Percentiles rank a stretch among this genome's conserved stretches.
These are phyloP conservation scores for Hiodon tergisus DNA, from an alignment of 2,113 vertebrate genomes.

Conservation along the genomic window DNA sequence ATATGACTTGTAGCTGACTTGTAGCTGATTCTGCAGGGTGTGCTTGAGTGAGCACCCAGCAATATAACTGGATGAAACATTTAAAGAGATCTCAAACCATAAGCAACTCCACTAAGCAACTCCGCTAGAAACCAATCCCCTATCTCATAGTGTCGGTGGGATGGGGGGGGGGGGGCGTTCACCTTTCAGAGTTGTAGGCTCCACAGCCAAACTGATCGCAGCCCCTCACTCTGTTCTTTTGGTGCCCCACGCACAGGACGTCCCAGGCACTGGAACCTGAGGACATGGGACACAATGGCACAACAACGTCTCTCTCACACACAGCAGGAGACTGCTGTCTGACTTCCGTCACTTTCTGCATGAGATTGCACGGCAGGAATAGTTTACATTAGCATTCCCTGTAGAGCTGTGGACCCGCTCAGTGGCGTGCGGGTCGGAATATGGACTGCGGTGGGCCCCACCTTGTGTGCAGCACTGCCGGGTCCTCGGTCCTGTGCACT, in stretches of 20 bases:
- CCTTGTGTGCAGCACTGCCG: constrained; percentile 48
- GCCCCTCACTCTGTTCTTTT: constrained; percentile 51
- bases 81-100: no score
- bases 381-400: not conserved
- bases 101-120: no score
- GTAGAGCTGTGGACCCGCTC: not conserved
- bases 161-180: not conserved
- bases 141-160: not conserved
- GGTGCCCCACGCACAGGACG: constrained; percentile 44
- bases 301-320: not conserved
- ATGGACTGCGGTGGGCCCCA: not conserved
- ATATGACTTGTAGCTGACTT: no score
- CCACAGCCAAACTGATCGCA: constrained; percentile 51
- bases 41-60: no score
- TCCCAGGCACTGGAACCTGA: constrained; percentile 40
- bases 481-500: constrained; percentile 29
- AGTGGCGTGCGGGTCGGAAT: not conserved
- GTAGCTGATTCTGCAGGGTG: no score
- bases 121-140: no score
- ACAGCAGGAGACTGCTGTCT: not conserved
- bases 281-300: not conserved
- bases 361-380: not conserved
- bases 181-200: constrained; percentile 49
- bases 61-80: no score
- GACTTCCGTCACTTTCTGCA: not conserved